Evolutionary conservation across 2,113 vertebrate genomes (phyloP).

Genomic region (Cathartes aura): DNA sequence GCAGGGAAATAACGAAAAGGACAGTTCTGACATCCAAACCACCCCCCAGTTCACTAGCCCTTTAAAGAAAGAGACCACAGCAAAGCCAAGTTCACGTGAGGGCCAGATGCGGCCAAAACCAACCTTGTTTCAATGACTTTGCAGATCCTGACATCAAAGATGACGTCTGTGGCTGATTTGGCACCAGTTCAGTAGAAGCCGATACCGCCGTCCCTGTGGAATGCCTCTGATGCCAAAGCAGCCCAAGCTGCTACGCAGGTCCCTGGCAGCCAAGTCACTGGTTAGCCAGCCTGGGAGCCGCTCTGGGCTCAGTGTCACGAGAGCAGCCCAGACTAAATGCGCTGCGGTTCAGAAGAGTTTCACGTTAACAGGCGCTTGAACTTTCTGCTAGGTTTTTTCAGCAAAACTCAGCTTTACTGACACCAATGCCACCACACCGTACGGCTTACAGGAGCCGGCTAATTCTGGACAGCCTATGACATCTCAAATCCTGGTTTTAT

Average conservation of each 20-base stretch:
- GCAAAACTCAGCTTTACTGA: not conserved
- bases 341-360: not conserved
- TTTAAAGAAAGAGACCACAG: not conserved
- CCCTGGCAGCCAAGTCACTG: not conserved
- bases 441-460: not conserved
- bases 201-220: not conserved
- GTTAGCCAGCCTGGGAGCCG: accelerated
- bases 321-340: not conserved
- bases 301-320: accelerated
- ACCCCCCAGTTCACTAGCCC: not conserved
- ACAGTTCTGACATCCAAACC: not conserved
- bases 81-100: not conserved
- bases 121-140: not conserved
- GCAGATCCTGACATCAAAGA: not conserved
- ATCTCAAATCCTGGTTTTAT: not conserved
- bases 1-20: not conserved
- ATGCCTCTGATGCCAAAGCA: not conserved
- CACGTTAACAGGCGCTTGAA: not conserved
- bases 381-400: not conserved
- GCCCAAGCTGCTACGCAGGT: accelerated
- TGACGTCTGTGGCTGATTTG: not conserved
- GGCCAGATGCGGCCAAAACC: not conserved
- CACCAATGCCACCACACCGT: not conserved
- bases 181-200: not conserved
- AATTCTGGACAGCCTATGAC: not conserved